Percentiles rank a stretch among this genome's conserved stretches.
Evolutionary conservation across 2,888 invertebrate genomes (phyloP).

Genomic region (Arge pagana): DNA sequence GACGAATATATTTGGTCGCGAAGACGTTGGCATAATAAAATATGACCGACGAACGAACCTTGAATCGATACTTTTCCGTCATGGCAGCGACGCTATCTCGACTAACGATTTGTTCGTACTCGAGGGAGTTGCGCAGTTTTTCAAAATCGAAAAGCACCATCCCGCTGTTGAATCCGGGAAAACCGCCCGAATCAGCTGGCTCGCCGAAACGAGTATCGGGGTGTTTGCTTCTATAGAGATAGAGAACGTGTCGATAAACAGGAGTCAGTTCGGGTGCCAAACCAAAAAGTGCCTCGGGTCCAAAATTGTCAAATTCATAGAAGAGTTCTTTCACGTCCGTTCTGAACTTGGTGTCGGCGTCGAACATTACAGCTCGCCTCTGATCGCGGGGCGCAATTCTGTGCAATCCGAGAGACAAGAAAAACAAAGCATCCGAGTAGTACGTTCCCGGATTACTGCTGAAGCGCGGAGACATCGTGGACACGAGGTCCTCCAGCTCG

Average conservation of each 20-base stretch:
- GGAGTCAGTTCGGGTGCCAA: constrained; percentile 76
- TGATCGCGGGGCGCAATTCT: constrained; percentile 68
- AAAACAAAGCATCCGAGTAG: constrained; percentile 80
- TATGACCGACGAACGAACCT: constrained; percentile 49
- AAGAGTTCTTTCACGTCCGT: constrained; percentile 70
- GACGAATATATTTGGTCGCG: too few species aligned
- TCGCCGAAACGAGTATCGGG: constrained; percentile 67
- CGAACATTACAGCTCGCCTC: constrained; percentile 70
- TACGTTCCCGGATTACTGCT: constrained; percentile 73
- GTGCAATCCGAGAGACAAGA: constrained; percentile 75
- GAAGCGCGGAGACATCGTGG: constrained; percentile 72
- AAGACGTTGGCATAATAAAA: too few species aligned
- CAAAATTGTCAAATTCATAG: constrained; percentile 70
- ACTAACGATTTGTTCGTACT: constrained; percentile 65
- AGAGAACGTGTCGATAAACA: constrained; percentile 77
- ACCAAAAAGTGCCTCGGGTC: constrained; percentile 69
- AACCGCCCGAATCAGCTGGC: constrained; percentile 60
- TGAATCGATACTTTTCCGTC: constrained; percentile 67
- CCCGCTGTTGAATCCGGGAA: constrained; percentile 82
- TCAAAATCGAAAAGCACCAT: constrained; percentile 74
- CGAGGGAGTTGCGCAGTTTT: constrained; percentile 66
- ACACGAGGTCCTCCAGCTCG: constrained; percentile 67
- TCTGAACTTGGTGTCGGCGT: constrained; percentile 77
- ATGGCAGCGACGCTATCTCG: constrained; percentile 62
- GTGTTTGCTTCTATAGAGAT: constrained; percentile 68